Evolutionary conservation across 2,797 vertebrate genomes (phyloP), one percentile per base, ranked within the genome.

Genomic region (Xenentodon cancila): DNA sequence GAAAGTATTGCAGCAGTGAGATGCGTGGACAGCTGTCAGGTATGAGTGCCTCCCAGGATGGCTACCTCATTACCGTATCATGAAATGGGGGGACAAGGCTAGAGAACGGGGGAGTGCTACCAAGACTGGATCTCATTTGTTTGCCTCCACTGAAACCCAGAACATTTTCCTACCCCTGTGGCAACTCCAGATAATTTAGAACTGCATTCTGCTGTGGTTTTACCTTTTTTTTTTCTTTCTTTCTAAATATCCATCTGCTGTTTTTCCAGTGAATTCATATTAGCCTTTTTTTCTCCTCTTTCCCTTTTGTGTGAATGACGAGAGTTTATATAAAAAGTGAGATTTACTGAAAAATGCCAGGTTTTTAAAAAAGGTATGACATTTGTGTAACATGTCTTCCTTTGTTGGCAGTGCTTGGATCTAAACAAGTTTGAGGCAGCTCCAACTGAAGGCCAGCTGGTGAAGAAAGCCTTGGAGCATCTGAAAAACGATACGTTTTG

Each of bases 381-480:
- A 20, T 34, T 51, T 65, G 54, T 30, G 46, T 7, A 53, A 21
- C 47, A 32, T 48, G 2, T 74, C 27, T 76, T 5, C 59, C 1
- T 73, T 62, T 77, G 21, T 68, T 57, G 44, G 71, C 88, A 99
- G 98, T 99, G 98, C 88, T 88, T 99, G 52, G 96, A 98, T 68
- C 86, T 99, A 80, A 92, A 99, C 84, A 99, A 99, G 88, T 92
- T 99, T 46, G 95, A 96, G 79, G 92, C 94, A 0, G 69, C 92
- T 8, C 58, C 94, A 1, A 94, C 84, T 3, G 97, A 99, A 82
- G 81, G 74, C 16, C 68, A 71, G 1, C 93, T 99, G 56, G 93
- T 98, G 80, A 91, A 84, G 51, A 94, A 87, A 62, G 95, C 97
- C 11, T 85, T 94, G 91, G 91, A 95, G 48, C 92, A 97, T 63